phyloP scores from a whole-genome alignment of 2,888 invertebrate genomes.

The Pollenia amentaria region DNA sequence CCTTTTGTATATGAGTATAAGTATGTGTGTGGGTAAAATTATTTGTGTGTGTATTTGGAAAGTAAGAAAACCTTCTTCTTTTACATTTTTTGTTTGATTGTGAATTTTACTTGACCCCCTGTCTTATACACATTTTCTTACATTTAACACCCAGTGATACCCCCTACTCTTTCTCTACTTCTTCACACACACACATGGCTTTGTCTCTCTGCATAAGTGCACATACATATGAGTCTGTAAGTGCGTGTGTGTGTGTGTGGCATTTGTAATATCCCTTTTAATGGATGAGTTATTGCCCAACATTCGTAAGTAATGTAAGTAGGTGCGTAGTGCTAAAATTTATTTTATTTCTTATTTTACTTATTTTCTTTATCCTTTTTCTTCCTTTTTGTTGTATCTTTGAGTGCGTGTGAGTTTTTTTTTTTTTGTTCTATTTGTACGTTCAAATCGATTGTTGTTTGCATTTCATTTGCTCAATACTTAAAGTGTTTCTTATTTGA shows the following conservation, averaged over 20 bases:
- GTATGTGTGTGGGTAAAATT: conserved; percentile 58
- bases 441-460: conserved; percentile 71
- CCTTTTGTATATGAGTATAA: conserved; percentile 61
- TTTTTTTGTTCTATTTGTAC: conserved; percentile 37
- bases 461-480: conserved; percentile 73
- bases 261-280: conserved; percentile 81
- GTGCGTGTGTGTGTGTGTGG: conserved; percentile 65
- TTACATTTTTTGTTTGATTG: conserved; percentile 74
- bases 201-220: conserved; percentile 53
- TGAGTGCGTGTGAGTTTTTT: conserved; percentile 39
- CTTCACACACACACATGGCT: conserved; percentile 37
- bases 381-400: conserved; percentile 38
- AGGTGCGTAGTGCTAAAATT: conserved; percentile 76
- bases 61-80: conserved; percentile 64
- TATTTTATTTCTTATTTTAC: conserved; percentile 75
- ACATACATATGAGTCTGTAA: conserved; percentile 39
- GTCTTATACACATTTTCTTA: conserved; percentile 63
- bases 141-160: conserved; percentile 20
- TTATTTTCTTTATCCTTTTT: conserved; percentile 71
- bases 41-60: conserved; percentile 43
- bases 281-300: conserved; percentile 84
- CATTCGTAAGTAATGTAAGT: conserved; percentile 81
- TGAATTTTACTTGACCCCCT: conserved; percentile 71
- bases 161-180: background rate
- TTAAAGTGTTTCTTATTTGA: conserved; percentile 67